Evolutionary conservation across 2,888 invertebrate species (phyloP).

Genomic region (Endomychus coccineus): DNA sequence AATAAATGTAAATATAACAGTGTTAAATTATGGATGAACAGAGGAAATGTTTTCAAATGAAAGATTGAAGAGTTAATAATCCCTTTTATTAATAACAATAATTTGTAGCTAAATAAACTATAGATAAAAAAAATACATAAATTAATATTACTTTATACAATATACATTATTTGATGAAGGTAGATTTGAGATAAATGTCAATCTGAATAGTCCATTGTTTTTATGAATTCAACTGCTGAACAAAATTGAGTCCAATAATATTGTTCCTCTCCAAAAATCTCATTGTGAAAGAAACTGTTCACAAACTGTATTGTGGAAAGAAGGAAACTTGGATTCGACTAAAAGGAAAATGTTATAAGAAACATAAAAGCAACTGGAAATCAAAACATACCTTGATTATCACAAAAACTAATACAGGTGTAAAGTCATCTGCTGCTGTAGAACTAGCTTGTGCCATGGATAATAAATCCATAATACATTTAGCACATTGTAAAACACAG

Average conservation of each 20-base stretch:
- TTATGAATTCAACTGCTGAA: conserved; percentile 94
- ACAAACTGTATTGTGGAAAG: conserved; percentile 95
- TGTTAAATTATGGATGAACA: no score
- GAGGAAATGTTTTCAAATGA: no score
- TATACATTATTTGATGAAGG: no score
- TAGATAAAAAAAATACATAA: not conserved
- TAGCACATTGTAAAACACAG: conserved; percentile 81
- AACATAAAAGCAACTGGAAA: not conserved
- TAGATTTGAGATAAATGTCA: no score
- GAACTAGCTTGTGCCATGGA: conserved; percentile 72
- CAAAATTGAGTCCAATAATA: conserved; percentile 99
- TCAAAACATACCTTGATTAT: conserved; percentile 69
- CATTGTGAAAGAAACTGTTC: conserved; percentile 79
- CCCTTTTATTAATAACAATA: not conserved
- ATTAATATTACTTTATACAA: conserved; percentile 1
- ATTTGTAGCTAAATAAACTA: not conserved
- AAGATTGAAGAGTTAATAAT: conserved; percentile 2
- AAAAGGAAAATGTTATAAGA: conserved; percentile 23
- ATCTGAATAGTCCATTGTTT: conserved; percentile 83
- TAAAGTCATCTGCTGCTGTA: conserved; percentile 90
- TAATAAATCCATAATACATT: conserved; percentile 88
- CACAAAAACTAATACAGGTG: conserved; percentile 93
- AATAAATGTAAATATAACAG: no score
- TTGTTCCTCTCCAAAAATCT: conserved; percentile 81
- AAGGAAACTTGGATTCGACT: conserved; percentile 91